Conservation (phyloP, 2,888 invertebrate genomes). For the Netelia inedita region DNA sequence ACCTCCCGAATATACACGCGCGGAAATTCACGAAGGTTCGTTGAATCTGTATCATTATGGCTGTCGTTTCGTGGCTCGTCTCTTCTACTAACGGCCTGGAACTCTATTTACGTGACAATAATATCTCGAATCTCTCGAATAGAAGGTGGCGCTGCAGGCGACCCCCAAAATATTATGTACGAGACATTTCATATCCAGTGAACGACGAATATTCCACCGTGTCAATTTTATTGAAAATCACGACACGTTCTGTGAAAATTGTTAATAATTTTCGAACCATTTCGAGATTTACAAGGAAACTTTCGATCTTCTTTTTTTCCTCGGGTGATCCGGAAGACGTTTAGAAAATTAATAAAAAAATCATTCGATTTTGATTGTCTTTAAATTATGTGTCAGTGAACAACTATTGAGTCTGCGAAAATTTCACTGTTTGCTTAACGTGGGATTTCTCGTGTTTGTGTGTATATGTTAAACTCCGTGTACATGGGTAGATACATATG, state of each 20-base stretch:
- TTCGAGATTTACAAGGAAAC: too few species aligned
- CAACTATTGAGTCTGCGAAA: too few species aligned
- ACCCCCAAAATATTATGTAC: neutral
- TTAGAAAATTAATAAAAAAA: too few species aligned
- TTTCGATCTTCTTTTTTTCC: too few species aligned
- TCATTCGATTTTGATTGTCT: too few species aligned
- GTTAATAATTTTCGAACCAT: too few species aligned
- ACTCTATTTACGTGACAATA: slow-evolving; percentile 59
- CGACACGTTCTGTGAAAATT: too few species aligned
- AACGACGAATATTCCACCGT: neutral
- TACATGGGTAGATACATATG: neutral
- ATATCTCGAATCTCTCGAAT: slow-evolving; percentile 42
- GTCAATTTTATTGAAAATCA: neutral
- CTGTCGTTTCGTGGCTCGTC: slow-evolving; percentile 41
- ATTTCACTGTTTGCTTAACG: too few species aligned
- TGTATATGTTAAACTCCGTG: too few species aligned
- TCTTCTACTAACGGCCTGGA: slow-evolving; percentile 7
- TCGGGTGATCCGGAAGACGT: too few species aligned
- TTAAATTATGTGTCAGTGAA: too few species aligned
- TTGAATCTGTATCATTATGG: slow-evolving; percentile 26
- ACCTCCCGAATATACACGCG: slow-evolving; percentile 13
- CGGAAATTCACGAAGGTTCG: neutral
- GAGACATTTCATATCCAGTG: neutral
- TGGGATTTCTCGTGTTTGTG: too few species aligned
- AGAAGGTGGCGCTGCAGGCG: neutral